Evolutionary conservation across 2,888 invertebrate species (phyloP), one percentile per base, ranked within the genome.

Genomic region (Pelosia muscerda): DNA sequence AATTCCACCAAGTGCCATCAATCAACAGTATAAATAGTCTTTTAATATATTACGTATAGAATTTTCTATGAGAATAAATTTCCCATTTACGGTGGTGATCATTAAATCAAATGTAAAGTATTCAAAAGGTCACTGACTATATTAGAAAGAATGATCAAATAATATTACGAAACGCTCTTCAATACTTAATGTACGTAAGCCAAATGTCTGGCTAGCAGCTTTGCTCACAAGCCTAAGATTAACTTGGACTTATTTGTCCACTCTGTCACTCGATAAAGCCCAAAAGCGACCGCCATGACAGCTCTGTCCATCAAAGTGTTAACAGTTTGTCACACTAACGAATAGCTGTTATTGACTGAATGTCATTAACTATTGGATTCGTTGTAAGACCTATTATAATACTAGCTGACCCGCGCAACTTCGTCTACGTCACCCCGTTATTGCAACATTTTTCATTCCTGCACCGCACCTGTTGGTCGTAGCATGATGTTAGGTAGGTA

Each of bases 281-380:
- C 49, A 49, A n/a, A 42, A n/a, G 49, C 49, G 49, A 49, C 49
- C 8, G n/a, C 49, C n/a, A n/a, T 49, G 49, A 49, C n/a, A 49
- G 49, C 49, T n/a, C 19, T 49, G 49, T 49, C 49, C 49, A 49
- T 49, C 49, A 49, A 49, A 49, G 49, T 49, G 49, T 49, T 49
- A 49, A 49, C 49, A n/a, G n/a, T 25, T 23, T 23, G 10, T 55
- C n/a, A 55, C 4, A 49, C 42, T 42, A 42, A 42, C 54, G 13
- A 55, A 55, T 13, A 55, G 54, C 11, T 55, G 54, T 25, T 49
- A 49, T 49, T 49, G 49, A 49, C 49, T n/a, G 49, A 49, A 9
- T 49, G n/a, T n/a, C 6, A 5, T 15, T 42, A 19, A 42, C 19
- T 6, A 19, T 8, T 19, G 38, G 3, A 38, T 38, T 38, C 38